Conservation (phyloP, 2,113 vertebrate species). For the Hippocampus comes region DNA sequence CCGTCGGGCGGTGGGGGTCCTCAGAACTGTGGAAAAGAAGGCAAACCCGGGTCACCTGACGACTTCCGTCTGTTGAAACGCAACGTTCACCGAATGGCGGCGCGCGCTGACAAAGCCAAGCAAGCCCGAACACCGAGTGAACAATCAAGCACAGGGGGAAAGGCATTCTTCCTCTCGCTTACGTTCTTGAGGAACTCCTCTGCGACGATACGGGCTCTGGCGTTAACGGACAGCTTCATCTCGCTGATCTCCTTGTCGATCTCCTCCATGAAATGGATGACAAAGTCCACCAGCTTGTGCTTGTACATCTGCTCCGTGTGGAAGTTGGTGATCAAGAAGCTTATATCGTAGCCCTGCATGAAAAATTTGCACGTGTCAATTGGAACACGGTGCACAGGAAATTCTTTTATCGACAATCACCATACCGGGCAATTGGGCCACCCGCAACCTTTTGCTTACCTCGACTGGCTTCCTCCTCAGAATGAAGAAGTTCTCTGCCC, state of each 20-base stretch:
- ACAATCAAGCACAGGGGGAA: background rate
- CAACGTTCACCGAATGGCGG: no score
- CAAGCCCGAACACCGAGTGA: background rate
- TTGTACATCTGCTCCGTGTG: constrained; percentile 99
- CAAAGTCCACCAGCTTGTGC: constrained; percentile 97
- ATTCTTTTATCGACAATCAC: no score
- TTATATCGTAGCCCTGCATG: constrained; percentile 93
- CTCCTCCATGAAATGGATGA: constrained; percentile 99
- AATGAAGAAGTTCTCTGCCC: constrained; percentile 98
- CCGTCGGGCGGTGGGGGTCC: constrained; percentile 51
- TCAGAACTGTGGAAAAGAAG: background rate
- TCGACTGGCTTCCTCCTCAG: constrained; percentile 94
- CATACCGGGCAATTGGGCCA: background rate
- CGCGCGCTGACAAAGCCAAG: no score
- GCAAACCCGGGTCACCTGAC: background rate
- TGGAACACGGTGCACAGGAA: background rate
- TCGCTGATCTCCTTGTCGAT: constrained; percentile 99
- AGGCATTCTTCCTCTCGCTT: constrained; percentile 26
- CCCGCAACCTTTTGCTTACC: constrained; percentile 66
- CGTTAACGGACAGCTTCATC: constrained; percentile 98
- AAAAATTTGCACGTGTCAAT: background rate
- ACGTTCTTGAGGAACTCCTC: constrained; percentile 99
- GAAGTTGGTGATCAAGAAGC: constrained; percentile 99
- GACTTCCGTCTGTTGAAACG: background rate
- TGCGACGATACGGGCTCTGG: constrained; percentile 92